phyloP scores from a whole-genome alignment of 1,140 invertebrate genomes.

The Trachelipus rathkii region DNA sequence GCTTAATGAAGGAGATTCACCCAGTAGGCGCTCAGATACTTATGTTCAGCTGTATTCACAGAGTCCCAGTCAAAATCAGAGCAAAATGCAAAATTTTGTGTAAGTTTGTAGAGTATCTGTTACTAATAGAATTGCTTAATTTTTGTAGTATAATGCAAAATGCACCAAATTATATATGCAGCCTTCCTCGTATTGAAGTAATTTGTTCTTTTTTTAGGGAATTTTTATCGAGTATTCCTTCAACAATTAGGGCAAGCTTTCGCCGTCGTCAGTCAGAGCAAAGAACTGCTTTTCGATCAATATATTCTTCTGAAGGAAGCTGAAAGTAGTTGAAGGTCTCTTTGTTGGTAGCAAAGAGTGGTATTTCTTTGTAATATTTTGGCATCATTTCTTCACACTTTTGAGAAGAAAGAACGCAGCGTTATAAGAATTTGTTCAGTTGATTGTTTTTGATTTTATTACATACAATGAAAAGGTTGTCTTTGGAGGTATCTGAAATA shows the following conservation, averaged over 20 bases:
- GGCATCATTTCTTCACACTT: too few relatives aligned
- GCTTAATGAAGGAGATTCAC: constrained; percentile 28
- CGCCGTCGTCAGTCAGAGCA: constrained; percentile 24
- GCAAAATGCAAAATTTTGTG: constrained; percentile 35
- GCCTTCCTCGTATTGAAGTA: background rate
- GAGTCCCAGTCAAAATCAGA: constrained; percentile 16
- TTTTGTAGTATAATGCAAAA: background rate
- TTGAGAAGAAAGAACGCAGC: too few relatives aligned
- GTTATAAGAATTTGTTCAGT: too few relatives aligned
- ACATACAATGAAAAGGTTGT: too few relatives aligned
- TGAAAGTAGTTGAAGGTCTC: background rate
- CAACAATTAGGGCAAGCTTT: constrained; percentile 24
- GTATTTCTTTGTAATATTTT: too few relatives aligned
- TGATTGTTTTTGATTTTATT: too few relatives aligned
- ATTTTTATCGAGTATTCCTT: constrained; percentile 26
- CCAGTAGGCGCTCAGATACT: constrained; percentile 30
- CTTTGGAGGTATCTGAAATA: too few relatives aligned
- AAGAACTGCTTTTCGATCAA: constrained; percentile 10
- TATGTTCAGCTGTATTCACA: constrained; percentile 27
- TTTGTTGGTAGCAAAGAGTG: too few relatives aligned
- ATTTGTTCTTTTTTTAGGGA: constrained; percentile 5
- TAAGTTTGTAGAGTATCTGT: constrained; percentile 1
- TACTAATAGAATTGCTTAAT: background rate
- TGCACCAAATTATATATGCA: background rate
- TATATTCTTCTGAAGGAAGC: background rate